Conservation (phyloP, 1,140 invertebrate genomes). For the Cardiocondyla obscurior region DNA sequence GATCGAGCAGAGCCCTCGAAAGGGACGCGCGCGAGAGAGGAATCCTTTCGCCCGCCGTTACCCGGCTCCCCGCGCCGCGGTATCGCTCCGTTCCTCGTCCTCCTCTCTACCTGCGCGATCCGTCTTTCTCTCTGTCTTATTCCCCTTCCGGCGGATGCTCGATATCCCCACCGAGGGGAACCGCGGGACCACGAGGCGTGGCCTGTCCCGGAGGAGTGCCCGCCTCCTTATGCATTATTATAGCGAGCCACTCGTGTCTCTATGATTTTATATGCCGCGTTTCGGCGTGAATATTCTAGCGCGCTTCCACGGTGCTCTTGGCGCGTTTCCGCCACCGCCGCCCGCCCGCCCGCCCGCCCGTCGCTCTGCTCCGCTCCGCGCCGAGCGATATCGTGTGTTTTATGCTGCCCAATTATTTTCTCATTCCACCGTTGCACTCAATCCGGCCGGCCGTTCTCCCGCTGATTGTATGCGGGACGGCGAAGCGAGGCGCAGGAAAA, state of each 20-base stretch:
- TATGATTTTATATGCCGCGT: constrained; percentile 83
- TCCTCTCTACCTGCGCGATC: constrained; percentile 26
- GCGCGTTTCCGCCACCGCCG: not conserved
- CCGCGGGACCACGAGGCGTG: constrained; percentile 53
- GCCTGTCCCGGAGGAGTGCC: constrained; percentile 50
- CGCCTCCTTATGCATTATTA: constrained; percentile 84
- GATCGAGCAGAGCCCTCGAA: not conserved
- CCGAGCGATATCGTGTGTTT: constrained; percentile 45
- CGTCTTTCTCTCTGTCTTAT: constrained; percentile 56
- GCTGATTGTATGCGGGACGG: constrained; percentile 18
- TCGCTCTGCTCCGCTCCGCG: not conserved
- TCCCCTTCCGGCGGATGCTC: constrained; percentile 60
- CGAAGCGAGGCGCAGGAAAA: not conserved
- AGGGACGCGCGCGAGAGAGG: constrained; percentile 7
- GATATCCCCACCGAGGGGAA: constrained; percentile 55
- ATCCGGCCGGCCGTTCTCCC: constrained; percentile 13
- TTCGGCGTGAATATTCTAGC: constrained; percentile 76
- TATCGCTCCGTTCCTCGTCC: constrained; percentile 38
- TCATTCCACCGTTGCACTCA: constrained; percentile 38
- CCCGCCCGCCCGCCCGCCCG: not conserved
- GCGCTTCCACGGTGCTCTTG: constrained; percentile 61
- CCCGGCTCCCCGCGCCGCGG: constrained; percentile 20
- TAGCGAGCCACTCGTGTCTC: constrained; percentile 77
- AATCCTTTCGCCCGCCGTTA: constrained; percentile 24
- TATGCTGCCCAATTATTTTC: constrained; percentile 54